A percentile compares a stretch with the other conserved stretches of the same genome.
Conservation (phyloP, 2,113 vertebrate species). For the Carollia perspicillata region DNA sequence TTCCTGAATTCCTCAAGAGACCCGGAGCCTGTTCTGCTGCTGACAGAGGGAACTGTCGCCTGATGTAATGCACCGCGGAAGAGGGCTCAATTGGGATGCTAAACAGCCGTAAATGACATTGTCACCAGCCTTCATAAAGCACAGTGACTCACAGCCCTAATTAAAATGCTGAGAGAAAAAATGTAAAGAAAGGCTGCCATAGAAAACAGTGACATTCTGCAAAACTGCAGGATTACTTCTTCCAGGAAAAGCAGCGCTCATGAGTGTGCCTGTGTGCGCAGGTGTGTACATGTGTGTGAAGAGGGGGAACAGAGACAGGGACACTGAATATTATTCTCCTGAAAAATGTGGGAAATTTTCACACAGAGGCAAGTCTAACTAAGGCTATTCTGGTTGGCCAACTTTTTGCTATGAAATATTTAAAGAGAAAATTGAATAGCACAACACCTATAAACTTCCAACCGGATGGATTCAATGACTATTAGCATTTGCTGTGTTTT, state of each 20-base stretch:
- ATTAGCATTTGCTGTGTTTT: background rate
- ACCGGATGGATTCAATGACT: background rate
- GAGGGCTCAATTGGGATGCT: constrained; percentile 52
- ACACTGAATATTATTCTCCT: background rate
- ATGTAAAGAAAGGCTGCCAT: constrained; percentile 58
- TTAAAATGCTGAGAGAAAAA: constrained; percentile 60
- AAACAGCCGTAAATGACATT: constrained; percentile 68
- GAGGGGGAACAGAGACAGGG: no score
- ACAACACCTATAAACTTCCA: background rate
- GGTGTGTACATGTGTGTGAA: accelerated
- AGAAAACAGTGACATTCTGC: constrained; percentile 54
- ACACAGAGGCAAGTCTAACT: background rate
- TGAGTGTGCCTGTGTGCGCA: no score
- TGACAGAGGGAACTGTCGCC: constrained; percentile 52
- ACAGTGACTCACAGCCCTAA: constrained; percentile 71
- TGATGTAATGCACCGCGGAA: constrained; percentile 31
- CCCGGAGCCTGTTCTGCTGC: background rate
- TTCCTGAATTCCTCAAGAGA: background rate
- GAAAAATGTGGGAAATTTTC: background rate
- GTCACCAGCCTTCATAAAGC: constrained; percentile 59
- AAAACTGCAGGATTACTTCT: constrained; percentile 45
- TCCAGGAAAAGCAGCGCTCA: constrained; percentile 44
- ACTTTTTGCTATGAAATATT: constrained; percentile 7
- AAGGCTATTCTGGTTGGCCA: background rate
- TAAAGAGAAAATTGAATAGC: background rate